Evolutionary conservation across 2,797 vertebrate genomes (phyloP), one percentile per base, ranked within the genome.

Genomic region (Pseudomugil tenellus): DNA sequence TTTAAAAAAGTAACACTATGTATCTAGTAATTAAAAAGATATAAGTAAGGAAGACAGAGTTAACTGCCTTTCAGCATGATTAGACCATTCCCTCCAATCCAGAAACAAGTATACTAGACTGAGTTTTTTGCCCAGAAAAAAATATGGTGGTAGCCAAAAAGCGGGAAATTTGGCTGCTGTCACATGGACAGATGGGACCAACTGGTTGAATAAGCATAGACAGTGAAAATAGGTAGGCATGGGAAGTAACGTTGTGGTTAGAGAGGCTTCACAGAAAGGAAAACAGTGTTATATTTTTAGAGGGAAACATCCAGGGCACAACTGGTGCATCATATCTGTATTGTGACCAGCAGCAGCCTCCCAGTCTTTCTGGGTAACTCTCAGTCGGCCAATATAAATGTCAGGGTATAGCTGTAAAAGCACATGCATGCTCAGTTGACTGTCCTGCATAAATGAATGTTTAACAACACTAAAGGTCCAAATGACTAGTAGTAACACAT

Each of bases 361-460:
- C 43, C 67, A 67, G 79, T 77, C 25, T 74, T 56, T 77, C 34
- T 60, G 58, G 56, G 65, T 58, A 61, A 19, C 31, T 80, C 83
- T 67, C 69, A 56, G 58, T 72, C 67, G 72, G 43, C 39, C 77
- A 35, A 49, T 28, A 48, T 79, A 61, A 80, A 88, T 83, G 80
- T 88, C 84, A 79, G 51, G 16, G 39, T 56, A 9, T 31, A 21
- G 58, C 58, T 76, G 46, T 54, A 57, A 78, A 73, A 79, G 68
- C 79, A 58, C 60, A 52, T 46, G 46, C 35, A 54, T 54, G 53
- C 58, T 70, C 58, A 55, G 56, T 63, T 74, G 58, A 80, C 72
- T 76, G 72, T 70, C 55, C 69, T 69, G 66, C 74, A 76, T 81
- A 63, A 70, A 84, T 83, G 32, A 57, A 70, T 84, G 41, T 79